Conservation (phyloP, 2,888 invertebrate genomes). For the Adela reaumurella region DNA sequence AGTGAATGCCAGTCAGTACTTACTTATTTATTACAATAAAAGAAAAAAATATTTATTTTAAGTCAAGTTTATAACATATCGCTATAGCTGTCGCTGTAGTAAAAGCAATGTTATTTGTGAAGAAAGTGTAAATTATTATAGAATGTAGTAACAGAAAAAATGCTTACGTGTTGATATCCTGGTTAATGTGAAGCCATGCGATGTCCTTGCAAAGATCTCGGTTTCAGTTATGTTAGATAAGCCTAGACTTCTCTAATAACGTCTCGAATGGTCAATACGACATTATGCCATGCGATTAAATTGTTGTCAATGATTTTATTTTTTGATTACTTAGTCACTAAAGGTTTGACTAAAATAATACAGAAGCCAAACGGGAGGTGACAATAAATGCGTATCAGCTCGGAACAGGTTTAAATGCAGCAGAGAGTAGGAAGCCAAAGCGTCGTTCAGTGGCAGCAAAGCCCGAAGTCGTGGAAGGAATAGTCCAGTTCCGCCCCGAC, state of each 20-base stretch:
- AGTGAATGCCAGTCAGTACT: too few relatives aligned
- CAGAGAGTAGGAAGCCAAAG: background rate
- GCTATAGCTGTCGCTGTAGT: background rate
- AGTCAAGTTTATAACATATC: background rate
- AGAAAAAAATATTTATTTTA: background rate
- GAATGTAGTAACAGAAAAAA: constrained; percentile 7
- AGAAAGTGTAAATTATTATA: background rate
- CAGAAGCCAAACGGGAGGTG: background rate
- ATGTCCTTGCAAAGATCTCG: too few relatives aligned
- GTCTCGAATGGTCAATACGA: too few relatives aligned
- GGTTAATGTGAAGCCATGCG: constrained; percentile 52
- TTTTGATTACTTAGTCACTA: too few relatives aligned
- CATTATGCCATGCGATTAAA: too few relatives aligned
- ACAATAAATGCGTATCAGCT: background rate
- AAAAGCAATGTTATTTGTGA: background rate
- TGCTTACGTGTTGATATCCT: constrained; percentile 38
- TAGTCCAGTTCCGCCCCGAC: constrained; percentile 90
- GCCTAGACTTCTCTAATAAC: too few relatives aligned
- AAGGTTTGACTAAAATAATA: too few relatives aligned
- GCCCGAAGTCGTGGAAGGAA: constrained; percentile 72
- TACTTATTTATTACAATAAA: too few relatives aligned
- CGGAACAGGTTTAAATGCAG: background rate
- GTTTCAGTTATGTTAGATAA: too few relatives aligned
- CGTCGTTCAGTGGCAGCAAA: constrained; percentile 39
- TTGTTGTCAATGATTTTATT: too few relatives aligned